Conservation (phyloP, 2,888 invertebrate species). For the Drosophila parthenogenetica region DNA sequence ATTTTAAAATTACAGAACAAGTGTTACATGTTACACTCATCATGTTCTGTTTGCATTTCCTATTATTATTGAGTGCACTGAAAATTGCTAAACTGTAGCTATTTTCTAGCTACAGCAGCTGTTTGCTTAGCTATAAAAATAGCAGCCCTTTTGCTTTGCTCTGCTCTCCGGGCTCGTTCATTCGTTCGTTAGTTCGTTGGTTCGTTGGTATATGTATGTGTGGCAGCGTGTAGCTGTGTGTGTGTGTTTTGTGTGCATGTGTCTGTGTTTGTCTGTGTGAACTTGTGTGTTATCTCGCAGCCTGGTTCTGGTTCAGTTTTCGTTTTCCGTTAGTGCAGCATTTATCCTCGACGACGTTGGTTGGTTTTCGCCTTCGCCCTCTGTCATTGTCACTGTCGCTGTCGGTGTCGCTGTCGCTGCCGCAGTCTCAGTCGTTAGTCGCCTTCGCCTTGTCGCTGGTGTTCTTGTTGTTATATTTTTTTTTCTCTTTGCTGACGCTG, state of each 20-base stretch:
- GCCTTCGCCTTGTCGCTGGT: constrained; percentile 44
- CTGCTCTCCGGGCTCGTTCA: constrained; percentile 37
- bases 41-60: not conserved
- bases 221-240: constrained; percentile 12
- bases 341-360: constrained; percentile 71
- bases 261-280: constrained; percentile 27
- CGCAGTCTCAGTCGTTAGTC: constrained; percentile 38
- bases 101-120: constrained; percentile 38
- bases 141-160: constrained; percentile 51
- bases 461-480: constrained; percentile 41
- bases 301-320: constrained; percentile 69
- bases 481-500: constrained; percentile 23
- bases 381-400: constrained; percentile 51
- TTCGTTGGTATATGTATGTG: constrained; percentile 8
- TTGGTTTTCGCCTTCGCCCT: constrained; percentile 58
- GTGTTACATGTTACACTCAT: no score
- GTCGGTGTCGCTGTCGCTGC: constrained; percentile 26
- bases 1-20: not conserved
- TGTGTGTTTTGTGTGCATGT: constrained; percentile 1
- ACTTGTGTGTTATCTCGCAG: constrained; percentile 62
- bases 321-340: constrained; percentile 71
- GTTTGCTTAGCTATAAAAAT: constrained; percentile 28
- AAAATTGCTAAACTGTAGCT: constrained; percentile 23
- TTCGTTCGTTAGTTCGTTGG: constrained; percentile 11
- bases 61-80: not conserved